Percentiles rank a stretch among this genome's conserved stretches.
Conservation (phyloP, 2,113 vertebrate species). For the Psittacula cyanocephala region DNA sequence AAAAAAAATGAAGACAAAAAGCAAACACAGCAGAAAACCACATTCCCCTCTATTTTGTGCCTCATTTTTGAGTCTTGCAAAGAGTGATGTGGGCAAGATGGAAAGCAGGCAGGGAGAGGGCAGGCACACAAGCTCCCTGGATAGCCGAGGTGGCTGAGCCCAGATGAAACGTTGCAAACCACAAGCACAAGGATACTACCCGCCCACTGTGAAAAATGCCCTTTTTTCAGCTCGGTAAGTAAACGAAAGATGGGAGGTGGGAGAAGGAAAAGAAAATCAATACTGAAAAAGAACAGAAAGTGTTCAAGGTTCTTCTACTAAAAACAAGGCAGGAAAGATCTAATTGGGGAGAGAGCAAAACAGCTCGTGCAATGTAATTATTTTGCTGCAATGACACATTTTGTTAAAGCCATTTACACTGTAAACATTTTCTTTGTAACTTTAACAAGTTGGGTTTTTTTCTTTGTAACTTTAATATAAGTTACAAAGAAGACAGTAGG, state of each 20-base stretch:
- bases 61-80: background rate
- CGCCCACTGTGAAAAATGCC: background rate
- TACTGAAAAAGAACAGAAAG: background rate
- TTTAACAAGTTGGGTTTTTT: background rate
- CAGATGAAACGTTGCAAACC: background rate
- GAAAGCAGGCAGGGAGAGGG: background rate
- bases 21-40: background rate
- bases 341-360: background rate
- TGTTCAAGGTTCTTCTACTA: background rate
- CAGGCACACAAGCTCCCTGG: background rate
- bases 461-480: background rate
- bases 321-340: background rate
- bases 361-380: background rate
- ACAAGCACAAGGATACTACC: background rate
- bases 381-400: background rate
- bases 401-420: background rate
- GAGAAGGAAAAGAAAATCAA: rapidly evolving
- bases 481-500: background rate
- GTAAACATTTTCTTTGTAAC: background rate
- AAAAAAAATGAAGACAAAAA: background rate
- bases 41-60: background rate
- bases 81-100: background rate
- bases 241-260: rapidly evolving
- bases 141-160: background rate
- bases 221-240: background rate